These are phyloP conservation scores for Stegana nigrithorax DNA, from an alignment of 2,888 invertebrate genomes.

Conservation along the genomic window DNA sequence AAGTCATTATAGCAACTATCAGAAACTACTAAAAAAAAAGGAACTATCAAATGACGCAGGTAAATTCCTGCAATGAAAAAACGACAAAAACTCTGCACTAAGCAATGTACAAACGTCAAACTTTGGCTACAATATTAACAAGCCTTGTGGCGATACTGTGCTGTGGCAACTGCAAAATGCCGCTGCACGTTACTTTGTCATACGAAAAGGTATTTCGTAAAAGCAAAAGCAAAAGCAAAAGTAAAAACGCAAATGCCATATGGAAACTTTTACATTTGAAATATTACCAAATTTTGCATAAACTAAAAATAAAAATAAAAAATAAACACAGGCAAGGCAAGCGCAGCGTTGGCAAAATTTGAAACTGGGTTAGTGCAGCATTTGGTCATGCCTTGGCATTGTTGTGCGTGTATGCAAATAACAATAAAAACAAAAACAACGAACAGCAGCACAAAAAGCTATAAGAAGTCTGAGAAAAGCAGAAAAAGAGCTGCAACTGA, in stretches of 20 bases:
- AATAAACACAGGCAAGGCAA: background rate
- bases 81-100: too few relatives aligned
- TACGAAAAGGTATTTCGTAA: background rate
- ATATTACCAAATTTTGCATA: conserved; percentile 19
- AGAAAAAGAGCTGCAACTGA: too few relatives aligned
- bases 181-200: background rate
- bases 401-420: too few relatives aligned
- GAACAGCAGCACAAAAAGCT: too few relatives aligned
- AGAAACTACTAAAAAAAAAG: too few relatives aligned
- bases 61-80: too few relatives aligned
- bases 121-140: background rate
- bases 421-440: too few relatives aligned
- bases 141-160: background rate
- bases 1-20: too few relatives aligned
- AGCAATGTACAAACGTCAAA: background rate
- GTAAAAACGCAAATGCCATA: background rate
- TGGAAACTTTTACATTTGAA: conserved; percentile 15
- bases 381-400: too few relatives aligned
- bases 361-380: background rate
- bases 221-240: background rate
- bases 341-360: too few relatives aligned
- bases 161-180: background rate
- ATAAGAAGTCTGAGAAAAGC: too few relatives aligned
- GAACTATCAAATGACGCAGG: too few relatives aligned
- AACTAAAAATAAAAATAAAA: background rate